Base-by-base conservation (phyloP, 2,888 invertebrate species). In the Agrilus cyanescens region DNA sequence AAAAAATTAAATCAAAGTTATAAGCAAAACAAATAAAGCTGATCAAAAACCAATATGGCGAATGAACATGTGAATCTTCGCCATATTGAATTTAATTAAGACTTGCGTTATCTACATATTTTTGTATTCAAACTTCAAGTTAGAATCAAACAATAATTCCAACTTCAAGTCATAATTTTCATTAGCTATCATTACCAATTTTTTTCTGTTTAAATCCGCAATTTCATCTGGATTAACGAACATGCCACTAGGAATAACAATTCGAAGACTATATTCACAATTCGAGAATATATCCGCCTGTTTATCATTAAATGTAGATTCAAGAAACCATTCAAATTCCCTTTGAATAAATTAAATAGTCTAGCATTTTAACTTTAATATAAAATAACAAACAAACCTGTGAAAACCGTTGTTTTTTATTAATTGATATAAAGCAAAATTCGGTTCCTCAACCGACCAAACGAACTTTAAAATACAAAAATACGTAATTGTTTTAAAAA, bases 361-460 rank as follows among this genome's bases (percentile, higher is more conserved):
- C 3, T 14, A 29, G 2, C 3, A n/a, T n/a, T 34, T 40, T 32
- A 35, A 5, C 36, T 39, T 12, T 12, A 12, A 16, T 6, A 16
- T 30, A 15, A 16, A 10, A 29, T 10, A 16, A 8, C 18, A 14
- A 30, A 16, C 32, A 51, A 51, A 69, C 69, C 68, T 65, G 51
- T 71, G 70, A 56, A 69, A 71, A 38, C 71, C 72, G 53, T 67
- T 66, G 49, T 68, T 66, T 48, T 68, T 68, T 33, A 70, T 33
- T n/a, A 13, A 33, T 2, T 33, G 13, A 33, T 33, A 15, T 33
- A 33, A 33, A 15, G 13, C 33, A 14, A 14, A 14, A 14, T 25
- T 25, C 10, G 25, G 25, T 10, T 25, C 20, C 2, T 20, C 25
- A 25, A 25, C 25, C 25, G 25, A 25, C 25, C 25, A 25, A 25